A percentile compares a stretch with the other conserved stretches of the same genome.
These are phyloP conservation scores for Drosophila fungiperda DNA, from an alignment of 2,888 invertebrate genomes.

Conservation along the genomic window DNA sequence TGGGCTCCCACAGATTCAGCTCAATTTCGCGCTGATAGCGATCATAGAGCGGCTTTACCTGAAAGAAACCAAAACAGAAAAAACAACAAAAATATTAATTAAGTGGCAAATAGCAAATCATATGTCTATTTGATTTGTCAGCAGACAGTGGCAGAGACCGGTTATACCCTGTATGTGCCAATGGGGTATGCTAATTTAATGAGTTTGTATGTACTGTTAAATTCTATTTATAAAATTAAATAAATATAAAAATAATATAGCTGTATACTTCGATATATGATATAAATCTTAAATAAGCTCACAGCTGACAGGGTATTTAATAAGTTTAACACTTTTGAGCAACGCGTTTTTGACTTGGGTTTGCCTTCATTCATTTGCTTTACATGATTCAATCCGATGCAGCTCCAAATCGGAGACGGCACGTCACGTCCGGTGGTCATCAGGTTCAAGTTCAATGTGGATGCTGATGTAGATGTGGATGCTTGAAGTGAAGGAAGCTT, in stretches of 20 bases:
- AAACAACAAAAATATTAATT: background rate
- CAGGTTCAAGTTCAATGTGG: slow-evolving; percentile 78
- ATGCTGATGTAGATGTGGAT: slow-evolving; percentile 32
- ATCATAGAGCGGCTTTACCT: slow-evolving; percentile 87
- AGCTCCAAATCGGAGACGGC: slow-evolving; percentile 4
- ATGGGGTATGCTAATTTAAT: background rate
- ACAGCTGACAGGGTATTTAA: slow-evolving; percentile 19
- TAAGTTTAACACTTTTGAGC: background rate
- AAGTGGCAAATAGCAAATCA: slow-evolving; percentile 11
- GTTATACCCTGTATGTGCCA: background rate
- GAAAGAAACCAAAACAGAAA: slow-evolving; percentile 49
- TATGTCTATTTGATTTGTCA: slow-evolving; percentile 8
- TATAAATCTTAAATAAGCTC: background rate
- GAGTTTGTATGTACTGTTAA: background rate
- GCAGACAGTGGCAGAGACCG: background rate
- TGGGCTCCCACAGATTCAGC: slow-evolving; percentile 86
- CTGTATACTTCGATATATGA: background rate
- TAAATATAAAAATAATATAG: background rate
- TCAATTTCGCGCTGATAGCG: slow-evolving; percentile 86
- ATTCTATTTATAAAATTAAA: background rate
- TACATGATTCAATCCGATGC: slow-evolving; percentile 25
- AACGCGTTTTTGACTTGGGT: slow-evolving; percentile 10
- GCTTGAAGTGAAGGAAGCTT: slow-evolving; percentile 47
- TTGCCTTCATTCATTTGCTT: slow-evolving; percentile 43
- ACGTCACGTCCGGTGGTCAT: slow-evolving; percentile 59